Conservation (phyloP, 2,113 vertebrate species). For the Ctenomys sociabilis region DNA sequence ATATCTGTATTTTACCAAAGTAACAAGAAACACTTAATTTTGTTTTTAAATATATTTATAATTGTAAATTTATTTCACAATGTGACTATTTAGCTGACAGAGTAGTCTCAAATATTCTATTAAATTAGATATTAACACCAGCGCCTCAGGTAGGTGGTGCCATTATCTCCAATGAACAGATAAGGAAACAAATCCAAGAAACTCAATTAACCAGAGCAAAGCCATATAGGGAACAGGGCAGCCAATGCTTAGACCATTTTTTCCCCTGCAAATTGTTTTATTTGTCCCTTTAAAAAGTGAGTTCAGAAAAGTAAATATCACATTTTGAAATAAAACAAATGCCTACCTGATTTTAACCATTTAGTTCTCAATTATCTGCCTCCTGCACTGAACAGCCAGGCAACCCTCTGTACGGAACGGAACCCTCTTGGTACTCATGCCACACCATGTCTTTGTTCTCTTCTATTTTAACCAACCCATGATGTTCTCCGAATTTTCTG, state of each 20-base stretch:
- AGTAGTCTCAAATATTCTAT: constrained; percentile 3
- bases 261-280: not conserved
- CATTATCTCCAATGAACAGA: not conserved
- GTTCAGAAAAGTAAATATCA: not conserved
- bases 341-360: not conserved
- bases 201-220: not conserved
- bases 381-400: not conserved
- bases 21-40: not conserved
- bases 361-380: not conserved
- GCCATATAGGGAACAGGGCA: not conserved
- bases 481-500: not conserved
- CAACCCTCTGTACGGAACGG: not conserved
- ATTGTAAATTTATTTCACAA: not conserved
- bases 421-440: not conserved
- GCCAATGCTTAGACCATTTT: not conserved
- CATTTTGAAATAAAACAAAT: constrained; percentile 47
- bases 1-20: not conserved
- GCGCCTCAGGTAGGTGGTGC: not conserved
- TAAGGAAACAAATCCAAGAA: not conserved
- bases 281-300: constrained; percentile 29
- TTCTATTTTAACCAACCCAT: not conserved
- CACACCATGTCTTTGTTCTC: not conserved
- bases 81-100: not conserved
- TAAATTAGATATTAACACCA: not conserved
- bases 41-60: not conserved